Evolutionary conservation across 2,797 vertebrate species (phyloP), one percentile per base, ranked within the genome.

Genomic region (Decapterus maruadsi): DNA sequence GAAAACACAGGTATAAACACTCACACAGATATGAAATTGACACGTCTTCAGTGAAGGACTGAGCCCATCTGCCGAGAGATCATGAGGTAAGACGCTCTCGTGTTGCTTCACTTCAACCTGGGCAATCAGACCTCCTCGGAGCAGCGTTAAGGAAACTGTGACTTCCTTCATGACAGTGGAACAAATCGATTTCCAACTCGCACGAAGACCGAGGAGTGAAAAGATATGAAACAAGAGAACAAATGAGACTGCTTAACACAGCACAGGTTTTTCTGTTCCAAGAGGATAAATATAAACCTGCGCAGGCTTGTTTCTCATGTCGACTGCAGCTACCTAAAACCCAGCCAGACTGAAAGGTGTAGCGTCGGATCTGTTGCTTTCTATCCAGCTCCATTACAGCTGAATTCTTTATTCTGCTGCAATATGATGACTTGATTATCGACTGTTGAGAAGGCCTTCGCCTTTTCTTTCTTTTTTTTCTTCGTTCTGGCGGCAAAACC

Each of bases 401-500:
- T 51, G 5, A 50, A n/a, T 22, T 16, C 26, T 11, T 26, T 8
- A 26, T 45, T 45, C 54, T 61, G 22, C 13, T 20, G 9, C 19
- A 6, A 42, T 16, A 6, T 26, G 54, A 68, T 17, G 26, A 45
- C 11, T 54, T 54, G 6, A 54, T 29, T 29, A 54, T 29, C 26
- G 26, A 50, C 42, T 36, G 38, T 63, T 29, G 16, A 51, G 29
- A 56, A 55, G 46, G 6, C 14, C 10, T 4, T 34, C 64, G 62
- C 54, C 17, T 45, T 45, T 45, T 45, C 17, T 19, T 48, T 1
- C 8, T 17, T 17, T 17, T 46, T 6, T 46, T 19, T 40, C 63
- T 57, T 12, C 12, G 58, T 46, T 61, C 16, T 29, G 7, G 19
- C 22, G 61, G 60, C 22, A 22, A 81, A 85, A 68, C 5, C 72